Evolutionary conservation across 1,140 invertebrate genomes (phyloP).

Genomic region (Drosophila erecta): DNA sequence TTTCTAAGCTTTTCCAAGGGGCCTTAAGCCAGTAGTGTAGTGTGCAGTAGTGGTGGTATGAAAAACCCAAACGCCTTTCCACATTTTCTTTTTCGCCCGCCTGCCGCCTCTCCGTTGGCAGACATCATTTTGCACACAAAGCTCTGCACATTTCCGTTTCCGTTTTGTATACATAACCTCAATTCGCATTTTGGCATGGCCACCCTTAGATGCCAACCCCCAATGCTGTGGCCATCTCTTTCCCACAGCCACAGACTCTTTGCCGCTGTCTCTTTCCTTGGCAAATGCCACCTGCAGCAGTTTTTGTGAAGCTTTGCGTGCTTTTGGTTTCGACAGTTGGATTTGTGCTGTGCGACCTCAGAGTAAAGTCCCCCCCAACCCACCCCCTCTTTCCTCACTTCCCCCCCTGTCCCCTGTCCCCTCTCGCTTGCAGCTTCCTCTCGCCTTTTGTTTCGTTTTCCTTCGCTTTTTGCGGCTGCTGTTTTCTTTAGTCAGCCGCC

Average conservation of each 20-base stretch:
- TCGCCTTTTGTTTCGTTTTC: slow-evolving; percentile 65
- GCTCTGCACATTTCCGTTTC: slow-evolving; percentile 79
- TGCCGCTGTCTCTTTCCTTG: slow-evolving; percentile 30
- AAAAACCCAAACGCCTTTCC: background rate
- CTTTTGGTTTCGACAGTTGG: slow-evolving; percentile 82
- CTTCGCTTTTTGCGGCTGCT: slow-evolving; percentile 31
- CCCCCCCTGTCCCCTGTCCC: background rate
- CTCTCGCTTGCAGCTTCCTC: slow-evolving; percentile 52
- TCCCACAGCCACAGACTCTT: background rate
- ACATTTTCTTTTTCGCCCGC: too few relatives aligned
- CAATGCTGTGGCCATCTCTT: background rate
- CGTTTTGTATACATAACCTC: slow-evolving; percentile 82
- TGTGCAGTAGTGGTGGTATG: background rate
- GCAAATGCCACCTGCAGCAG: slow-evolving; percentile 75
- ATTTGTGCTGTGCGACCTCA: slow-evolving; percentile 73
- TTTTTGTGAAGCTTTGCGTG: slow-evolving; percentile 67
- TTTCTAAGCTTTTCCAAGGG: slow-evolving; percentile 37
- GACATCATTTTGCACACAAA: slow-evolving; percentile 77
- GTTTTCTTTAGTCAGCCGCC: slow-evolving; percentile 75
- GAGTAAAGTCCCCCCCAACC: slow-evolving; percentile 47
- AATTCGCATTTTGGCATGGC: slow-evolving; percentile 77
- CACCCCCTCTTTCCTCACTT: background rate
- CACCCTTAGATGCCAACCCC: slow-evolving; percentile 43
- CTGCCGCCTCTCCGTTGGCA: slow-evolving; percentile 3
- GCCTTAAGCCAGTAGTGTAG: slow-evolving; percentile 32